Evolutionary conservation across 2,888 invertebrate species (phyloP), one percentile per base, ranked within the genome.

Genomic region (Cetonia aurata): DNA sequence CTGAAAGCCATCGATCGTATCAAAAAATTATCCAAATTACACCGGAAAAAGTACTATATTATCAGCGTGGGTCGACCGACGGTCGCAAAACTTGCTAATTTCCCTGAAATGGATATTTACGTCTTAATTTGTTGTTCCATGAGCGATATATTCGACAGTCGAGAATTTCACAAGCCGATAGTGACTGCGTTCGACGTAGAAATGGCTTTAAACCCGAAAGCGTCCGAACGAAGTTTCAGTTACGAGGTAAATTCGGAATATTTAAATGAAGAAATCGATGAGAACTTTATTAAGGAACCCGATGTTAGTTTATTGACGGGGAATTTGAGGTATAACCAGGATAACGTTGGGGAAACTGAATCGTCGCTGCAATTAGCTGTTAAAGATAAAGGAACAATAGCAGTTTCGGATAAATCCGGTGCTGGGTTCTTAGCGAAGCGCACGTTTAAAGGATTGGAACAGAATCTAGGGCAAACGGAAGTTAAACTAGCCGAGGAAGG

Each of bases 11-110:
- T 97, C 9, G 87, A 87, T n/a, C 88, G 92, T 69, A 84, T 96
- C 76, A 92, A 94, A 82, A 83, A 87, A 65, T 85, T 96, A 65
- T 90, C 96, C 46, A 90, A 89, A 78, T 83, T 87, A 1, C 91
- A 92, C 69, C 92, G 92, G 0, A 97, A 96, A 81, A 96, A 95
- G 82, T 92, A 92, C 74, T 98, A 98, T 80, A 92, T 96, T 55
- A 91, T 99, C 68, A 95, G 94, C 25, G 95, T 99, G 67, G 99
- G 98, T 4, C 96, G 97, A 83, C 93, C 97, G 2, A 98, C 96
- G 86, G 93, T 95, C 10, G 93, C 96, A 0, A 99, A 99, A 84
- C 86, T 99, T 72, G 96, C 97, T 0, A 99, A 99, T 85, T 97
- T 98, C 83, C 91, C 93, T 68, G 95, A 96, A 90, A 92, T 99